phyloP scores from a whole-genome alignment of 2,113 vertebrate genomes.

The Ammospiza nelsoni region DNA sequence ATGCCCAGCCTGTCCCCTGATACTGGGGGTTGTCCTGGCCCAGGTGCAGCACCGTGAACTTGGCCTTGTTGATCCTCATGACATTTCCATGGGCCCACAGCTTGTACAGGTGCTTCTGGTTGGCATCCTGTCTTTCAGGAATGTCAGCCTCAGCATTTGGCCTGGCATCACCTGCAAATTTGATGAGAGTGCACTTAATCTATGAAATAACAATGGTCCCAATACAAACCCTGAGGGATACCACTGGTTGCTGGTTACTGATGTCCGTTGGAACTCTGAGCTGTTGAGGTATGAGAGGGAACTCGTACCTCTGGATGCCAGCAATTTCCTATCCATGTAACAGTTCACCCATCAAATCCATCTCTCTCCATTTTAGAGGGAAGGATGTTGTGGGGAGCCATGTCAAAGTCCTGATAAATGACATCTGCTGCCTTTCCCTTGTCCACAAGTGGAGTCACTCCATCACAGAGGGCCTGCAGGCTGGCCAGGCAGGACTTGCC shows the following conservation, averaged over 20 bases:
- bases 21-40: not conserved
- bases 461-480: not conserved
- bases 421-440: not conserved
- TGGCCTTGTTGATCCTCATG: not conserved
- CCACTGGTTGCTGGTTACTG: not conserved
- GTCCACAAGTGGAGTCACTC: not conserved
- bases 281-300: not conserved
- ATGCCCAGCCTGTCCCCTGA: not conserved
- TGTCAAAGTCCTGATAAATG: not conserved
- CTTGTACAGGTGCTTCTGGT: not conserved
- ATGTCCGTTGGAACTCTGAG: not conserved
- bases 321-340: not conserved
- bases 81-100: not conserved
- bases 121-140: not conserved
- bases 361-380: not conserved
- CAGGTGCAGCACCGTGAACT: not conserved
- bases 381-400: not conserved
- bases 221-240: fast-evolving
- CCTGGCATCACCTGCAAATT: not conserved
- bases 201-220: not conserved
- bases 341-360: not conserved
- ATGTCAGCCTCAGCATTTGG: not conserved
- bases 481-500: no score
- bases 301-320: not conserved
- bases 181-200: not conserved